These are phyloP conservation scores for Daphoenositta chrysoptera DNA, from an alignment of 2,113 vertebrate genomes.

Conservation along the genomic window DNA sequence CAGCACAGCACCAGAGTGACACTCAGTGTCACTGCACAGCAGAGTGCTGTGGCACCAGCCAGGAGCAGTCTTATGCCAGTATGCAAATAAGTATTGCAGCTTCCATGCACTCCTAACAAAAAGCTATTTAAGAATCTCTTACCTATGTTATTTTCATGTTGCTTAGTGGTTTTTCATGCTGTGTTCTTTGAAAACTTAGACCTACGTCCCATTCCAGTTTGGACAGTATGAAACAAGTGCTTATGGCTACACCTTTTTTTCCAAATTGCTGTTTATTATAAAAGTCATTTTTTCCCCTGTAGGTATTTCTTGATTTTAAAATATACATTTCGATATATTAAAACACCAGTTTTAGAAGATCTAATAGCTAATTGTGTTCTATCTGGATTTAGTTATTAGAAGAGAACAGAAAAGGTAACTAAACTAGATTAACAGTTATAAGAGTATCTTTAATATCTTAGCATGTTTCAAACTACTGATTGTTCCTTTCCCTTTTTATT, in stretches of 20 bases:
- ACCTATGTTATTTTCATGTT: neutral
- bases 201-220: neutral
- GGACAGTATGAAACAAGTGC: neutral
- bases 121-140: neutral
- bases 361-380: neutral
- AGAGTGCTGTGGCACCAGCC: neutral
- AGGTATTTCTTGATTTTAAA: neutral
- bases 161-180: neutral
- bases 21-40: accelerated
- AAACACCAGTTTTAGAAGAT: neutral
- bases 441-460: slow-evolving; percentile 40
- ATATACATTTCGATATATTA: neutral
- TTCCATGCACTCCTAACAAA: neutral
- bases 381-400: slow-evolving; percentile 14
- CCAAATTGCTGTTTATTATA: neutral
- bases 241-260: neutral
- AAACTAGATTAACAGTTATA: neutral
- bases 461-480: slow-evolving; percentile 58
- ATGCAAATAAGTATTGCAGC: neutral
- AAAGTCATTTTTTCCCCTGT: neutral
- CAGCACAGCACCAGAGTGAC: neutral
- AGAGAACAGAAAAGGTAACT: slow-evolving; percentile 21
- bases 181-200: neutral
- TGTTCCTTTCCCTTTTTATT: slow-evolving; percentile 66
- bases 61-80: neutral